A percentile compares a stretch with the other conserved stretches of the same genome.
Conservation (phyloP, 2,113 vertebrate genomes). For the Raja brachyura region DNA sequence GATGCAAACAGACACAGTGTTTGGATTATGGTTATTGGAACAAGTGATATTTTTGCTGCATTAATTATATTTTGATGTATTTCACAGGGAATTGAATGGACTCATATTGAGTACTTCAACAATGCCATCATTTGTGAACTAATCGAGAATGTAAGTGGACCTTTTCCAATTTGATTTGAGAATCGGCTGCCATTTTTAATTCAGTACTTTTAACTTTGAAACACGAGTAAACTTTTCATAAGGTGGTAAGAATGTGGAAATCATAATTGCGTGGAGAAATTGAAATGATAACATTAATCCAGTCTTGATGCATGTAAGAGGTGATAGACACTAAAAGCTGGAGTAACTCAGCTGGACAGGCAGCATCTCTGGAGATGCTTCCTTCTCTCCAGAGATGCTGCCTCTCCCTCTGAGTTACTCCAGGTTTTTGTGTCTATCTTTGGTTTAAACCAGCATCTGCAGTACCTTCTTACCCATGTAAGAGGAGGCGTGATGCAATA, state of each 20-base stretch:
- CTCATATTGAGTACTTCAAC: conserved; percentile 98
- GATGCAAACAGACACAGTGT: not conserved
- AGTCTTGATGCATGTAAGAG: not conserved
- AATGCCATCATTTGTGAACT: conserved; percentile 95
- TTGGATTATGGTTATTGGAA: not conserved
- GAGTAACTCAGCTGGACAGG: too few relatives aligned
- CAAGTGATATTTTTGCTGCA: not conserved
- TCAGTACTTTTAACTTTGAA: not conserved
- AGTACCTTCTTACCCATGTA: too few relatives aligned
- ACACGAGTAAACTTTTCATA: not conserved
- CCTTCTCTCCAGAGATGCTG: too few relatives aligned
- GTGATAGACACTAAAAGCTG: too few relatives aligned
- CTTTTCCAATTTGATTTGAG: conserved; percentile 3
- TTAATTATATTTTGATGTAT: conserved; percentile 41
- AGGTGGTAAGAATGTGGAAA: not conserved
- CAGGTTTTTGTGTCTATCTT: too few relatives aligned
- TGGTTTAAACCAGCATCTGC: too few relatives aligned
- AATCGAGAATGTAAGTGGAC: conserved; percentile 94
- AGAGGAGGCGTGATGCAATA: not conserved
- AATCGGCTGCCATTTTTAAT: not conserved
- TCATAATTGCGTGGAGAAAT: too few relatives aligned
- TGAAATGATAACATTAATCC: not conserved
- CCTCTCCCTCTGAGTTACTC: too few relatives aligned
- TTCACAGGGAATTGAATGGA: conserved; percentile 91
- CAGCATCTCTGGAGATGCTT: too few relatives aligned